These are phyloP conservation scores for Tolypeutes matacus DNA, from an alignment of 2,797 vertebrate species.

Conservation along the genomic window DNA sequence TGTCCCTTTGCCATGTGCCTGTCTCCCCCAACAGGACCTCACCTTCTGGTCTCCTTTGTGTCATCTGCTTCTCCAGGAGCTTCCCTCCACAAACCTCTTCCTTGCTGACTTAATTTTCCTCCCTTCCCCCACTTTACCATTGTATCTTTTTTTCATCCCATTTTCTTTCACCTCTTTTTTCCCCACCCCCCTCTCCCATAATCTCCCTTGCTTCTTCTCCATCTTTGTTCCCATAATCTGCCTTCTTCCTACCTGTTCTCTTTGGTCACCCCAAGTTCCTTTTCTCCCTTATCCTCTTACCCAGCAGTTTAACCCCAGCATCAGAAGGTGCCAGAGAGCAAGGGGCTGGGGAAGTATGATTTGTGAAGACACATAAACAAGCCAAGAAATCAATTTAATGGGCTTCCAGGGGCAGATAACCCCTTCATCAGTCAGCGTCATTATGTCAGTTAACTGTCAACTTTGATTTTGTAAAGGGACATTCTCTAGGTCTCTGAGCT, in stretches of 20 bases:
- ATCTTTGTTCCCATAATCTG: slow-evolving; percentile 73
- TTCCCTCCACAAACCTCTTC: slow-evolving; percentile 62
- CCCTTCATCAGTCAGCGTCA: slow-evolving; percentile 67
- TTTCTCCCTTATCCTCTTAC: slow-evolving; percentile 54
- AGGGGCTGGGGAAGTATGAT: slow-evolving; percentile 27
- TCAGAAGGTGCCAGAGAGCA: slow-evolving; percentile 47
- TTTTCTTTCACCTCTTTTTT: slow-evolving; percentile 39
- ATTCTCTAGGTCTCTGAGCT: slow-evolving; percentile 67
- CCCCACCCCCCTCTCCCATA: not conserved
- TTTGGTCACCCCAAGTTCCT: slow-evolving; percentile 65
- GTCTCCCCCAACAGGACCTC: slow-evolving; percentile 12
- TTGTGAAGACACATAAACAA: slow-evolving; percentile 75
- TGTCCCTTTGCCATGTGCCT: slow-evolving; percentile 58
- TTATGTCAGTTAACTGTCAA: slow-evolving; percentile 78
- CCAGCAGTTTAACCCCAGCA: slow-evolving; percentile 61
- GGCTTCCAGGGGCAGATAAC: slow-evolving; percentile 74
- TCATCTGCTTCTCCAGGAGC: slow-evolving; percentile 46
- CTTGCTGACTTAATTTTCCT: slow-evolving; percentile 51
- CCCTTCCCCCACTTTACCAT: slow-evolving; percentile 57
- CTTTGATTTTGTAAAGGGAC: slow-evolving; percentile 77
- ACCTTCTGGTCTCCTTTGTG: slow-evolving; percentile 17
- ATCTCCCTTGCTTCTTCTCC: slow-evolving; percentile 43
- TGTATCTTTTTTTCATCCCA: slow-evolving; percentile 47
- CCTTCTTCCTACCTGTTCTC: slow-evolving; percentile 48
- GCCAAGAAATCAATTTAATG: slow-evolving; percentile 80